These are phyloP conservation scores for Porites rus DNA, from an alignment of 92 coral and sea anemone species.

Conservation along the genomic window DNA sequence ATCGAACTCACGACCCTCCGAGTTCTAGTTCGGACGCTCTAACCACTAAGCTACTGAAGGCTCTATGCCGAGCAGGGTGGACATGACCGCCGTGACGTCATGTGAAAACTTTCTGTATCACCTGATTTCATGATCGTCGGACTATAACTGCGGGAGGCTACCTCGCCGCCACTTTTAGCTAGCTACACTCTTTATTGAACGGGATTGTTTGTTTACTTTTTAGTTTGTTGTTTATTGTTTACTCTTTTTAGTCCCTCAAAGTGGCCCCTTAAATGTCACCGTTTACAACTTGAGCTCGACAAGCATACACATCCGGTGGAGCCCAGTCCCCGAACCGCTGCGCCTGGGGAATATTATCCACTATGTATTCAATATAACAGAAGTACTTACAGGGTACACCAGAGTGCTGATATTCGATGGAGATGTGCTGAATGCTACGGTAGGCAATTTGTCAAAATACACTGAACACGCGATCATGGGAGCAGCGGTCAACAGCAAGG, in stretches of 20 bases:
- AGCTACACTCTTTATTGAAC: too few species aligned
- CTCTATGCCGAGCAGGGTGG: too few species aligned
- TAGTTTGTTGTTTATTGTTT: neutral
- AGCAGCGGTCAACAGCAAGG: conserved; percentile 71
- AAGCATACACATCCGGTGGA: conserved; percentile 46
- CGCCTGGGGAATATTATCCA: conserved; percentile 34
- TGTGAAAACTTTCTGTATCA: too few species aligned
- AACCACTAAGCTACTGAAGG: too few species aligned
- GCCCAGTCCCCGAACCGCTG: conserved; percentile 17
- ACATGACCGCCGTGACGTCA: too few species aligned
- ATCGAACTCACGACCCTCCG: too few species aligned
- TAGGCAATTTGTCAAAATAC: conserved; percentile 58
- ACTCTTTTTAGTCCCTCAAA: conserved; percentile 31
- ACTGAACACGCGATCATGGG: conserved; percentile 52
- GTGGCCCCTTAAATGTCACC: conserved; percentile 20
- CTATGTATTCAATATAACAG: conserved; percentile 26
- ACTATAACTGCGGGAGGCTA: too few species aligned
- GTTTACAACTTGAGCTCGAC: conserved; percentile 51
- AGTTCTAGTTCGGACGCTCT: too few species aligned
- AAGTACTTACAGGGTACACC: conserved; percentile 1
- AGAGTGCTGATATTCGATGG: conserved; percentile 31
- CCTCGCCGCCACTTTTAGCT: too few species aligned
- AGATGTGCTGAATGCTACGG: conserved; percentile 31
- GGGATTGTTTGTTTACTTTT: neutral
- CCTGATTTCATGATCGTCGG: too few species aligned